phyloP scores from a whole-genome alignment of 2,888 invertebrate genomes.

The Hofmannophila pseudospretella region DNA sequence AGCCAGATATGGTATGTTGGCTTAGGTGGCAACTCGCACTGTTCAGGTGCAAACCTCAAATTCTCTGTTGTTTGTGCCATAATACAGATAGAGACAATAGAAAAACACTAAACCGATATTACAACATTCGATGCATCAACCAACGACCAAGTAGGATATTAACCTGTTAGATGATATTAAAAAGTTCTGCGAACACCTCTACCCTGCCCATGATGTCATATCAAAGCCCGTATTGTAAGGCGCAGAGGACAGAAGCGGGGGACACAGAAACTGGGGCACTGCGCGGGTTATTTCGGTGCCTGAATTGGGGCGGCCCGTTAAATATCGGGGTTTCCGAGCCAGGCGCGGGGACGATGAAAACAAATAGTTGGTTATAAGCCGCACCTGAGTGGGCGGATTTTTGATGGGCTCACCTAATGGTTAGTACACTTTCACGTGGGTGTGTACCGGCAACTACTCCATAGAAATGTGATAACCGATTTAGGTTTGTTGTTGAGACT shows the following conservation, averaged over 20 bases:
- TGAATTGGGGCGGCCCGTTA: slow-evolving; percentile 67
- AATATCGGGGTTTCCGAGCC: slow-evolving; percentile 61
- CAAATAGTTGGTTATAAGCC: slow-evolving; percentile 47
- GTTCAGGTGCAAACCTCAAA: no score
- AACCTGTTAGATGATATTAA: slow-evolving; percentile 4
- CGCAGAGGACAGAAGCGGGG: slow-evolving; percentile 29
- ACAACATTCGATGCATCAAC: no score
- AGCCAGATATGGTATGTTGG: no score
- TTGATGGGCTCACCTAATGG: slow-evolving; percentile 20
- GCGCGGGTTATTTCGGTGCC: slow-evolving; percentile 63
- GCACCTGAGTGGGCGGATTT: slow-evolving; percentile 50
- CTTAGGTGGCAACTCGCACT: no score
- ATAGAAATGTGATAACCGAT: slow-evolving; percentile 6
- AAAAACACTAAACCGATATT: no score
- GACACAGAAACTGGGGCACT: slow-evolving; percentile 55
- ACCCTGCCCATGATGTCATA: slow-evolving; percentile 17
- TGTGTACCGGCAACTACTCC: slow-evolving; percentile 24
- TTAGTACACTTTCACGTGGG: slow-evolving; percentile 28
- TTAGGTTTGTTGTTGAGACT: background rate
- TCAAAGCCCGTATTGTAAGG: slow-evolving; percentile 6
- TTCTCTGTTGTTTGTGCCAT: no score
- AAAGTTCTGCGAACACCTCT: background rate
- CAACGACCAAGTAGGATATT: no score
- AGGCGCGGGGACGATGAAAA: slow-evolving; percentile 45
- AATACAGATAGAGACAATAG: no score